These are phyloP conservation scores for Plebejus argus DNA, from an alignment of 2,888 invertebrate genomes.

Conservation along the genomic window DNA sequence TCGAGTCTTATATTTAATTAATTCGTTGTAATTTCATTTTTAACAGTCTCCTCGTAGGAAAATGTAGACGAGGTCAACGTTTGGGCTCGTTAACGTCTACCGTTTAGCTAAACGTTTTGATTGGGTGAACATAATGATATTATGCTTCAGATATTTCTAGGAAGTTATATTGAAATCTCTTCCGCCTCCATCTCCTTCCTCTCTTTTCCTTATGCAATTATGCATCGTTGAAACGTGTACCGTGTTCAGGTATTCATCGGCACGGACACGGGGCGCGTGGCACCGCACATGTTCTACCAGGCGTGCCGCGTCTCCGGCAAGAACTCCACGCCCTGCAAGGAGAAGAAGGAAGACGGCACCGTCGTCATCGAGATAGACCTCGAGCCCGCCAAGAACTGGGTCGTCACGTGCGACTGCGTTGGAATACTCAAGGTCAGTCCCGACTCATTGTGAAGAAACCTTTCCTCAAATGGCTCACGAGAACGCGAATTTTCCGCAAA, in stretches of 20 bases:
- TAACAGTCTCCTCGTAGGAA: not conserved
- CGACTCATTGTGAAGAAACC: not conserved
- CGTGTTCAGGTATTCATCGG: conserved; percentile 90
- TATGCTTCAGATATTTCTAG: not conserved
- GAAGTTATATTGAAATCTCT: not conserved
- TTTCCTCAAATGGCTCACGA: too few relatives aligned
- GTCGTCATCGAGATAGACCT: conserved; percentile 95
- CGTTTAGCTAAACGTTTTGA: not conserved
- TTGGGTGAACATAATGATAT: not conserved
- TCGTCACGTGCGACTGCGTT: conserved; percentile 97
- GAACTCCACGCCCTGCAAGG: conserved; percentile 95
- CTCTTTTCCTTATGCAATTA: not conserved
- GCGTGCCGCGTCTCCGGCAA: conserved; percentile 98
- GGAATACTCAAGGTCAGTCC: conserved; percentile 90
- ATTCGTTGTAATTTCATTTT: not conserved
- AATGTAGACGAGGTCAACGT: not conserved
- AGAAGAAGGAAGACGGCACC: conserved; percentile 96
- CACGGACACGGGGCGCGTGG: conserved; percentile 93
- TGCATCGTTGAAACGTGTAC: conserved; percentile 26
- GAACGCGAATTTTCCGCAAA: not conserved
- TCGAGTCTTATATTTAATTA: not conserved
- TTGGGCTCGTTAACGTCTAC: not conserved
- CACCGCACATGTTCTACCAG: conserved; percentile 98
- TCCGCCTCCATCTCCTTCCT: not conserved
- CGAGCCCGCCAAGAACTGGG: conserved; percentile 94